Base-by-base conservation (phyloP, 2,797 vertebrate species). In the Sebastes taczanowskii region DNA sequence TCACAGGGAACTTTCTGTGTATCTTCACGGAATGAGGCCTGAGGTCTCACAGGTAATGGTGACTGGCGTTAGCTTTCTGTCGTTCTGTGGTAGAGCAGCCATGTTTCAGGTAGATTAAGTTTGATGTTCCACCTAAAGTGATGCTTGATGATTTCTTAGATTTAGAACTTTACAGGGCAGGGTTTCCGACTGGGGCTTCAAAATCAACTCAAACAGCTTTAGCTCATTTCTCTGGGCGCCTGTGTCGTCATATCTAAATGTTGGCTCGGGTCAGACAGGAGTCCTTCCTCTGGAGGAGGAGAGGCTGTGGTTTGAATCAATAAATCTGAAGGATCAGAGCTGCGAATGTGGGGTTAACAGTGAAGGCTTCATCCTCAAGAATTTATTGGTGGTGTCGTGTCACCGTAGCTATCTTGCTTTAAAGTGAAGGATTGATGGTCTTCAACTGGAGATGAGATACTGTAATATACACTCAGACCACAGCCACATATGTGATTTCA, bases 141-240 rank as follows among this genome's bases (percentile, higher is more conserved):
- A 72, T 46, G 14, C 32, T 30, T 3, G 34, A 61, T 42, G 52
- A 74, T 69, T 79, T 83, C 80, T 75, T 61, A 71, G 71, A 82
- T 71, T 59, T 35, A 46, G 58, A 85, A 9, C 13, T 67, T 11
- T 42, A 34, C 6, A 4, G 25, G 58, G 59, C 3, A 18, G 2
- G 30, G 23, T 20, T 25, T 49, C 42, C 46, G 85, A 62, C 38
- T 55, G 32, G 16, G 11, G 38, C 34, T 74, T 73, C 52, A 82
- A 75, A 75, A 55, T 84, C 58, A 71, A 73, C 74, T 76, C 71
- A 77, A 82, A 66, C 70, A 75, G 55, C 66, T 84, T 82, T 56
- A 75, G 49, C 42, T 80, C 11, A 79, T 70, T 87, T 87, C 22
- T 58, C 61, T 77, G 78, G 78, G 78, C 34, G 49, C 76, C 80